Evolutionary conservation across 2,797 vertebrate species (phyloP).

Genomic region (Centropyge bicolor): DNA sequence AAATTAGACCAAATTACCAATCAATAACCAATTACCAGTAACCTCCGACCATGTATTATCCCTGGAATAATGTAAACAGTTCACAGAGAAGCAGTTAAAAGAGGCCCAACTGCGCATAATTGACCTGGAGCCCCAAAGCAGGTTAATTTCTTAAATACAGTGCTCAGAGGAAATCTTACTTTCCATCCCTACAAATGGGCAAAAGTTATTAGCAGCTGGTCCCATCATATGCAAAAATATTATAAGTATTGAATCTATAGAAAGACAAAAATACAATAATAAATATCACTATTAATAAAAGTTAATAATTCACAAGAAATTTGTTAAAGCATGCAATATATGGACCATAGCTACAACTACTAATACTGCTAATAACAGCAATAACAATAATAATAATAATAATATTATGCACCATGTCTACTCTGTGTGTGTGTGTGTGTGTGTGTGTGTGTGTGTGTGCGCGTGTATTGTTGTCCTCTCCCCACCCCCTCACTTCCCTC

Average conservation of each 20-base stretch:
- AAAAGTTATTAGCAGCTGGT: not conserved
- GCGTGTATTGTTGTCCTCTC: conserved; percentile 41
- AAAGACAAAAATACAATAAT: too few relatives aligned
- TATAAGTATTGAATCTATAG: not conserved
- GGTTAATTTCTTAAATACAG: not conserved
- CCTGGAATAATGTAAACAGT: not conserved
- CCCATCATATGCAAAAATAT: not conserved
- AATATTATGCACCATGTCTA: too few relatives aligned
- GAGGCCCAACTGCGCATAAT: not conserved
- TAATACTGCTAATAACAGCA: too few relatives aligned
- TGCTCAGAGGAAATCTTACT: not conserved
- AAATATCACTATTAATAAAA: too few relatives aligned
- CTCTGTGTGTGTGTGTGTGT: not conserved
- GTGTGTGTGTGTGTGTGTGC: not conserved
- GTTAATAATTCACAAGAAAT: not conserved
- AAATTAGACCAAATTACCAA: not conserved
- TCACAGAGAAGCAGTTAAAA: not conserved
- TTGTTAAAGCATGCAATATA: not conserved
- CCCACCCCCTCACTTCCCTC: conserved; percentile 74
- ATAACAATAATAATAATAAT: too few relatives aligned
- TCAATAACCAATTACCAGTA: not conserved
- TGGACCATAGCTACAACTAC: too few relatives aligned
- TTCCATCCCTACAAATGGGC: not conserved
- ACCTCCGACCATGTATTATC: not conserved
- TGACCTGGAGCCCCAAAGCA: not conserved